Evolutionary conservation across 2,888 invertebrate species (phyloP).

Genomic region (Ectemnius lituratus): DNA sequence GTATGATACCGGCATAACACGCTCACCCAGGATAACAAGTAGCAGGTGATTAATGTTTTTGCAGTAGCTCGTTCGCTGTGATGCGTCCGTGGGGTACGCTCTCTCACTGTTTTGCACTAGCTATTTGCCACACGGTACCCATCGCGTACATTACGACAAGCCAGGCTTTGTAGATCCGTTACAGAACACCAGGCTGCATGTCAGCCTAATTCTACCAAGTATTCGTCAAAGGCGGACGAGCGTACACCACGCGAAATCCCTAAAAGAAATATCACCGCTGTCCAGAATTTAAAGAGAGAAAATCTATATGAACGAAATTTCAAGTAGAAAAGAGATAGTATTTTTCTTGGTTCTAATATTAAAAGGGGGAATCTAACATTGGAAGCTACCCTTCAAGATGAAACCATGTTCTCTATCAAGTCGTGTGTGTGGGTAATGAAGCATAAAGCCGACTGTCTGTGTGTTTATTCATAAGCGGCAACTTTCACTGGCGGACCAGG

Average conservation of each 20-base stretch:
- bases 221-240: slow-evolving; percentile 16
- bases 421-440: background rate
- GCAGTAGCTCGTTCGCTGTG: slow-evolving; percentile 63
- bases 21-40: slow-evolving; percentile 54
- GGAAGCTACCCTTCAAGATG: background rate
- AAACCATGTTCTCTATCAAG: background rate
- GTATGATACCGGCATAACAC: slow-evolving; percentile 31
- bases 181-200: slow-evolving; percentile 8
- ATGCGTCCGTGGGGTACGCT: slow-evolving; percentile 64
- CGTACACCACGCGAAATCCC: background rate
- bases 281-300: no score
- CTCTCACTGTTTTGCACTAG: slow-evolving; percentile 65
- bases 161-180: slow-evolving; percentile 25
- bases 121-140: slow-evolving; percentile 61
- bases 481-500: slow-evolving; percentile 34
- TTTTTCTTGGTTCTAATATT: background rate
- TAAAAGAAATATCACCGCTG: slow-evolving; percentile 8
- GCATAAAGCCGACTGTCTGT: background rate
- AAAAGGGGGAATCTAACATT: no score
- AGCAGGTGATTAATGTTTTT: slow-evolving; percentile 72
- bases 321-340: background rate
- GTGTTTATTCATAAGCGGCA: slow-evolving; percentile 42
- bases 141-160: slow-evolving; percentile 39
- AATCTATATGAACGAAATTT: background rate
- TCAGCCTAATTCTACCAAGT: slow-evolving; percentile 35